phyloP scores from a whole-genome alignment of 1,140 invertebrate genomes.

The Heliconius hermathena region DNA sequence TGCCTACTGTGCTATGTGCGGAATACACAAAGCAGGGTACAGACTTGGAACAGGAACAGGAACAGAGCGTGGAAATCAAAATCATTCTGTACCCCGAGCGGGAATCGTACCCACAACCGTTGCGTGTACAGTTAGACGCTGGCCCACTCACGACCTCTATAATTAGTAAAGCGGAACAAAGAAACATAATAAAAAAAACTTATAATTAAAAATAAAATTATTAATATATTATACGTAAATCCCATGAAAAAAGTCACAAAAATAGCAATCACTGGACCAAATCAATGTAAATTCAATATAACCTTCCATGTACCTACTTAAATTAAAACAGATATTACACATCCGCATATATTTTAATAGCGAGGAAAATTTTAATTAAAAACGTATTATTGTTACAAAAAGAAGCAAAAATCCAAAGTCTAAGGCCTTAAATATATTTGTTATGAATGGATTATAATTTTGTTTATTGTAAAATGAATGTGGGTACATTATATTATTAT shows the following conservation, averaged over 20 bases:
- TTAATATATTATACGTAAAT: not conserved
- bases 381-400: not conserved
- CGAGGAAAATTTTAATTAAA: slow-evolving; percentile 6
- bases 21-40: too few relatives aligned
- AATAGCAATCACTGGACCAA: not conserved
- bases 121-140: too few relatives aligned
- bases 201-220: not conserved
- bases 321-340: slow-evolving; percentile 10
- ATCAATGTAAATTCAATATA: slow-evolving; percentile 8
- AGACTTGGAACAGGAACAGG: too few relatives aligned
- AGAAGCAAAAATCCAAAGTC: slow-evolving; percentile 11
- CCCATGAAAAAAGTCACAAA: not conserved
- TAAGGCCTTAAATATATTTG: slow-evolving; percentile 9
- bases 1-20: too few relatives aligned
- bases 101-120: too few relatives aligned
- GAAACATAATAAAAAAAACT: not conserved
- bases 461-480: slow-evolving; percentile 2
- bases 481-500: not conserved
- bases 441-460: slow-evolving; percentile 9
- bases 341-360: not conserved
- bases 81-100: too few relatives aligned
- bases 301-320: not conserved
- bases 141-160: too few relatives aligned
- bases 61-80: too few relatives aligned
- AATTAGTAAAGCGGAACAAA: too few relatives aligned